phyloP scores from a whole-genome alignment of 2,797 vertebrate species.

The Onychomys torridus region DNA sequence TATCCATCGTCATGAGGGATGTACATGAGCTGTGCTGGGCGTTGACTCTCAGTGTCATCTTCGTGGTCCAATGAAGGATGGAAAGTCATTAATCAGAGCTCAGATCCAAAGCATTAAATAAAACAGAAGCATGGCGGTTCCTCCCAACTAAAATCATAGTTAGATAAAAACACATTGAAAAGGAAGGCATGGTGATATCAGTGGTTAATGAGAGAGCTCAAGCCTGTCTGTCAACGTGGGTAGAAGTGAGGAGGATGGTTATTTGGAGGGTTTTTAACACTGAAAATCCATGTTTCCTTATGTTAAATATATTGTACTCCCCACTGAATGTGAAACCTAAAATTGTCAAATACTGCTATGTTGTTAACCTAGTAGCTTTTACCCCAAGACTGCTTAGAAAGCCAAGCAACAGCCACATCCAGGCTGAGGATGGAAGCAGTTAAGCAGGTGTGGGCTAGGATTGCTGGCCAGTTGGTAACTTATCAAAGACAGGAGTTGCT shows the following conservation, averaged over 20 bases:
- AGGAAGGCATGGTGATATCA: accelerated
- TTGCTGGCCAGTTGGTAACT: too few relatives aligned
- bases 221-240: neutral
- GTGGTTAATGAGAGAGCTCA: neutral
- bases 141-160: neutral
- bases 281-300: too few relatives aligned
- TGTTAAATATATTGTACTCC: too few relatives aligned
- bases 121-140: accelerated
- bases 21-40: too few relatives aligned
- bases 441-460: neutral
- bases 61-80: too few relatives aligned
- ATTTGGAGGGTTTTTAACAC: too few relatives aligned
- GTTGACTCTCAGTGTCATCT: too few relatives aligned
- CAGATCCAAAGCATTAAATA: neutral
- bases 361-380: constrained; percentile 25
- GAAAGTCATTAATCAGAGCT: too few relatives aligned
- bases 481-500: too few relatives aligned
- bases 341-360: too few relatives aligned
- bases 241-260: neutral
- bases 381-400: constrained; percentile 43
- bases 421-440: neutral
- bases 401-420: neutral
- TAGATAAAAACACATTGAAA: neutral
- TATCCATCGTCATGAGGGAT: too few relatives aligned
- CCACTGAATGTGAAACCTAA: constrained; percentile 72